Evolutionary conservation across 2,888 invertebrate species (phyloP).

Genomic region (Cosmorhoe ocellata): DNA sequence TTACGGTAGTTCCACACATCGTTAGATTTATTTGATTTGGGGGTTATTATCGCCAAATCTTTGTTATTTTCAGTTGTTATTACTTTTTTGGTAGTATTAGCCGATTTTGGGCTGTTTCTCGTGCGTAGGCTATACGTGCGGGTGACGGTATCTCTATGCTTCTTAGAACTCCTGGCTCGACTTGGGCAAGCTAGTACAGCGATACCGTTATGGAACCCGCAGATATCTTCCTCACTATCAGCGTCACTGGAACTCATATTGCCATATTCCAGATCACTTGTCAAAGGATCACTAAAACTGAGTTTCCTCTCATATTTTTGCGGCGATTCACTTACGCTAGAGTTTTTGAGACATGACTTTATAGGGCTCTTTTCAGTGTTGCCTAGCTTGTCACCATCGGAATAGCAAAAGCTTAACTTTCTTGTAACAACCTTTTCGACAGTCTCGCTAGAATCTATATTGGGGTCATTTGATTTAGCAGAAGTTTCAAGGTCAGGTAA

Average conservation of each 20-base stretch:
- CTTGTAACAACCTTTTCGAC: not conserved
- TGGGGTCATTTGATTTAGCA: not conserved
- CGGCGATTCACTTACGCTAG: not conserved
- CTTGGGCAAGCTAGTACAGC: not conserved
- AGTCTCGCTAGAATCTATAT: not conserved
- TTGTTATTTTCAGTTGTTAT: not conserved
- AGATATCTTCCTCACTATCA: slow-evolving; percentile 1
- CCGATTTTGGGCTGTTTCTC: not conserved
- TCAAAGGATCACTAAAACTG: slow-evolving; percentile 8
- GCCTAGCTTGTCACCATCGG: no score
- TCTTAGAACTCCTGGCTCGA: not conserved
- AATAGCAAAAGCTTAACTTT: not conserved
- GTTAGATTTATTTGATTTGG: not conserved
- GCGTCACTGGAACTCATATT: slow-evolving; percentile 1
- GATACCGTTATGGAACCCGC: slow-evolving; percentile 1
- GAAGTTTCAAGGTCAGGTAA: not conserved
- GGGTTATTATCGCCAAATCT: not conserved
- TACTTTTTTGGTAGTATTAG: not conserved
- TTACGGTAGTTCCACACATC: not conserved
- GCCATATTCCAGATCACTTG: no score
- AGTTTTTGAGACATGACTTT: not conserved
- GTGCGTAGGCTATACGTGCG: not conserved
- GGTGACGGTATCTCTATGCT: not conserved
- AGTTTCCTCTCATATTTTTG: slow-evolving; percentile 11
- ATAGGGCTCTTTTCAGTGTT: not conserved